A percentile compares a stretch with the other conserved stretches of the same genome.
These are phyloP conservation scores for Lagodon rhomboides DNA, from an alignment of 2,797 vertebrate genomes.

Conservation along the genomic window DNA sequence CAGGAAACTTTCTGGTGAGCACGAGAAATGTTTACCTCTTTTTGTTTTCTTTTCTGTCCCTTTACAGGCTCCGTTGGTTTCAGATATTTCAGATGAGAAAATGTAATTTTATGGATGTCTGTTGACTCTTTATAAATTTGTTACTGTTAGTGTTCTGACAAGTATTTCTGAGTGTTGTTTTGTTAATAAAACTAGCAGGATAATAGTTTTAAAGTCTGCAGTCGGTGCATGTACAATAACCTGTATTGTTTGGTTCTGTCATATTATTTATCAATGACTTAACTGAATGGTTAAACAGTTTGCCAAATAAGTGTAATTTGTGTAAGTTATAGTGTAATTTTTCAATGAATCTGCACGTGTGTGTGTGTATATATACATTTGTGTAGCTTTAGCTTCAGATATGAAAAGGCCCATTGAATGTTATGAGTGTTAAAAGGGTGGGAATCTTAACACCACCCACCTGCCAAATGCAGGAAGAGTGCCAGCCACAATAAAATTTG, in stretches of 20 bases:
- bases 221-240: background rate
- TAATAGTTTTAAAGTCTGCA: background rate
- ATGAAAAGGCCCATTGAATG: background rate
- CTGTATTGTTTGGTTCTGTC: background rate
- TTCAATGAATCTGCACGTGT: background rate
- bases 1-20: too few relatives aligned
- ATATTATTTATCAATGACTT: background rate
- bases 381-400: background rate
- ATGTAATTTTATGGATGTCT: background rate
- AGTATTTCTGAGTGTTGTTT: background rate
- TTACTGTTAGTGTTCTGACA: background rate
- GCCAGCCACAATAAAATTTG: background rate
- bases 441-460: constrained; percentile 9
- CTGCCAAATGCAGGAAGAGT: background rate
- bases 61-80: background rate
- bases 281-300: background rate
- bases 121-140: background rate
- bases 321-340: background rate
- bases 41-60: too few relatives aligned
- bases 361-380: background rate
- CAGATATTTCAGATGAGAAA: background rate
- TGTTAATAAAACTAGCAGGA: background rate
- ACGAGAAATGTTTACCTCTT: too few relatives aligned
- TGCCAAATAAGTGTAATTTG: background rate
- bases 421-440: background rate